phyloP scores from a whole-genome alignment of 2,797 vertebrate species.

The Sciaenops ocellatus region DNA sequence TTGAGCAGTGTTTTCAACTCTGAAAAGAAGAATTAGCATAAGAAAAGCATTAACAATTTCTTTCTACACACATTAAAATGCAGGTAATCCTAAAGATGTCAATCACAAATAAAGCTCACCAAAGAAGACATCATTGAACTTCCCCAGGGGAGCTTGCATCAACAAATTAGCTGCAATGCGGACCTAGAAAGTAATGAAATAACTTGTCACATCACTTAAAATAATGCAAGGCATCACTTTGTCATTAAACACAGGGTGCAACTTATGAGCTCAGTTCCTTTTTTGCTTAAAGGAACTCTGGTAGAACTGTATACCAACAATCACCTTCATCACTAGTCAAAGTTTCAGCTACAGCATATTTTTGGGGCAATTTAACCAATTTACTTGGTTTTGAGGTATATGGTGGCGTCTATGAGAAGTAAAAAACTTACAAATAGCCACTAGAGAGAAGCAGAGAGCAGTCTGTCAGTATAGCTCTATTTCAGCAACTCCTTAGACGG shows the following conservation, averaged over 20 bases:
- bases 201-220: constrained; percentile 18
- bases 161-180: constrained; percentile 96
- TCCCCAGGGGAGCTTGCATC: constrained; percentile 94
- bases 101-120: constrained; percentile 83
- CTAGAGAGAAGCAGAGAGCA: constrained; percentile 57
- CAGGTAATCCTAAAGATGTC: constrained; percentile 1
- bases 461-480: constrained; percentile 22
- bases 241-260: neutral
- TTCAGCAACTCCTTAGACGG: constrained; percentile 75
- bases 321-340: neutral
- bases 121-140: constrained; percentile 98
- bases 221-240: neutral
- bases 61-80: neutral
- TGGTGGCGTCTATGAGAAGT: neutral
- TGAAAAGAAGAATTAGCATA: constrained; percentile 62
- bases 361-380: neutral
- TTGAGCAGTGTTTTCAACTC: constrained; percentile 95
- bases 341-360: neutral
- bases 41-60: neutral
- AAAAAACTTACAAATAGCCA: constrained; percentile 27
- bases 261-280: neutral
- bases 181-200: constrained; percentile 84
- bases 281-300: neutral
- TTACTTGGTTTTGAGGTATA: neutral
- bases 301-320: neutral